phyloP scores from a whole-genome alignment of 2,113 vertebrate genomes.

The Rhinopomastus cyanomelas region DNA sequence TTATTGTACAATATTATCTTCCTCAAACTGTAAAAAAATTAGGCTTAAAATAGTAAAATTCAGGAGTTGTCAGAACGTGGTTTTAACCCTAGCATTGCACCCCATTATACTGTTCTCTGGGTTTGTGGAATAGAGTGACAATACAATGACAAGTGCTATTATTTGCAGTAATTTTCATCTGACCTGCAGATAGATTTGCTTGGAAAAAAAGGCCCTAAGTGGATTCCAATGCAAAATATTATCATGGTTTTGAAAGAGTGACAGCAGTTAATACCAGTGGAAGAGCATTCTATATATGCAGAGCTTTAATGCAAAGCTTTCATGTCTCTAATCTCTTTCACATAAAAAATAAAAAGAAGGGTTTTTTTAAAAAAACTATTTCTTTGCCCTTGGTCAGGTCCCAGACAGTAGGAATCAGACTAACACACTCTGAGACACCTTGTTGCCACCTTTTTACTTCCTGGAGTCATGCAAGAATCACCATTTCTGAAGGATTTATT shows the following conservation, averaged over 20 bases:
- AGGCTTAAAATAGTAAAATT: neutral
- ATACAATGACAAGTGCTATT: neutral
- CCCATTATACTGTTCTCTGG: neutral
- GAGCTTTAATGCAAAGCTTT: neutral
- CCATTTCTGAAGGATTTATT: neutral
- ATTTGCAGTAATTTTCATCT: neutral
- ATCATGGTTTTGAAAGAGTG: neutral
- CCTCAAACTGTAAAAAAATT: neutral
- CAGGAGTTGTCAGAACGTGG: neutral
- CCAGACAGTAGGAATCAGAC: neutral
- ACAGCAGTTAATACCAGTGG: neutral
- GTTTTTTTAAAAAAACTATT: neutral
- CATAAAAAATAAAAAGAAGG: neutral
- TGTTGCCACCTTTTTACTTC: neutral
- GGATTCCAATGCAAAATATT: neutral
- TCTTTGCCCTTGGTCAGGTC: neutral
- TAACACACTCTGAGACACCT: neutral
- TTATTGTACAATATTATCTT: neutral
- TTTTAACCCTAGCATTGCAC: neutral
- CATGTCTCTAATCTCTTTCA: neutral
- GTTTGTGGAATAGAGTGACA: neutral
- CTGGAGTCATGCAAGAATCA: neutral
- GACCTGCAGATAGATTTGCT: neutral
- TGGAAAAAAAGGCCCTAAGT: neutral
- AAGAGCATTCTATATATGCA: neutral